A percentile compares a stretch with the other conserved stretches of the same genome.
phyloP scores from a whole-genome alignment of 2,888 invertebrate species.

The Protonemura montana region DNA sequence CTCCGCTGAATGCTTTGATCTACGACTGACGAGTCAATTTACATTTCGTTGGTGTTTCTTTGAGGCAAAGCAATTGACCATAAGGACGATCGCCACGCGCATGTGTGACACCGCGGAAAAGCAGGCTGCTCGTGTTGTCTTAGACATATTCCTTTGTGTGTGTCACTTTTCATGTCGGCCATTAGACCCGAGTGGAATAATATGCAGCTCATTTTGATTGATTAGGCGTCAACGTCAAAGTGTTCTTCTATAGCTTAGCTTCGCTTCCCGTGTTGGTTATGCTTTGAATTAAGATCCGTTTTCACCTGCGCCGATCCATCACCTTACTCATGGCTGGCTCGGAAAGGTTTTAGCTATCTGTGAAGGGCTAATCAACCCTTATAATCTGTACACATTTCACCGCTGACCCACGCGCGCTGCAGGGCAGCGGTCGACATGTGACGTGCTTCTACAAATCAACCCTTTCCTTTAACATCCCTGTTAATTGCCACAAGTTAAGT shows the following conservation, averaged over 20 bases:
- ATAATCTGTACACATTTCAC: background rate
- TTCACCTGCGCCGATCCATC: slow-evolving; percentile 43
- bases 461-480: slow-evolving; percentile 7
- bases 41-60: background rate
- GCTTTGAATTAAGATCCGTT: slow-evolving; percentile 40
- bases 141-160: background rate
- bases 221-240: background rate
- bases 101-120: background rate
- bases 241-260: background rate
- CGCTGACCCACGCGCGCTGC: background rate
- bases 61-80: background rate
- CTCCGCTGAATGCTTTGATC: slow-evolving; percentile 15
- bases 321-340: slow-evolving; percentile 17
- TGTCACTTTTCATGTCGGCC: background rate
- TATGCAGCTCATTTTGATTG: background rate
- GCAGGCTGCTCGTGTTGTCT: too few species aligned
- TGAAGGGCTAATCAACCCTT: background rate
- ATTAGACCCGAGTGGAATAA: background rate
- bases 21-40: background rate
- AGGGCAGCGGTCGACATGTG: background rate
- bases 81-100: background rate
- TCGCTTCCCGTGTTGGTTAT: background rate
- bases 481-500: background rate
- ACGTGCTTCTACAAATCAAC: background rate
- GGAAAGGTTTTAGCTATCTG: slow-evolving; percentile 8